Conservation (phyloP, 35 echinoderm and acorn worm genomes). For the Anneissia japonica region DNA sequence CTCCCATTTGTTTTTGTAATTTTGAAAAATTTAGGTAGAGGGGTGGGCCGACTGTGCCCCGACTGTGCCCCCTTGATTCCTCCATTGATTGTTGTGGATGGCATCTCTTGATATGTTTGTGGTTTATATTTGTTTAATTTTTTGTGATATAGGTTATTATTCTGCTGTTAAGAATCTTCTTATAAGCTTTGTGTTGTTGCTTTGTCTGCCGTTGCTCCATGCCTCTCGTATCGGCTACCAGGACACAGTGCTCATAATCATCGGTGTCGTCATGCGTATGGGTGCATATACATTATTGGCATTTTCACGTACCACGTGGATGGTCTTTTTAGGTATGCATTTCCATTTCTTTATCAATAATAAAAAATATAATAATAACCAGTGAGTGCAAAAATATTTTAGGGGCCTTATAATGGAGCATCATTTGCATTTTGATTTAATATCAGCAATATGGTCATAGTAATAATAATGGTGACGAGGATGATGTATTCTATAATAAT, state of each 20-base stretch:
- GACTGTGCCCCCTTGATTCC: too few species aligned
- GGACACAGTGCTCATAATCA: constrained; percentile 58
- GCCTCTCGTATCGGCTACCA: not conserved
- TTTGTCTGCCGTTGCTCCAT: constrained; percentile 51
- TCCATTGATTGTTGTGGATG: not conserved
- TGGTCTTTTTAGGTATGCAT: constrained; percentile 85
- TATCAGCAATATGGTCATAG: too few species aligned
- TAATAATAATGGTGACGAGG: too few species aligned
- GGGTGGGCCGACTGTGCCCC: too few species aligned
- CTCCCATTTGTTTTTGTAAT: too few species aligned
- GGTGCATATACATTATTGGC: constrained; percentile 64
- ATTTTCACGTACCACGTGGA: constrained; percentile 39
- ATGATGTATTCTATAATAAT: too few species aligned
- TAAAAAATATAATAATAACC: too few species aligned
- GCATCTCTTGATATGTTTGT: not conserved
- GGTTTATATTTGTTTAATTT: not conserved
- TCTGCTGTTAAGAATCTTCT: constrained; percentile 52
- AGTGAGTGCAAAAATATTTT: too few species aligned
- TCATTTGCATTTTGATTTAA: too few species aligned
- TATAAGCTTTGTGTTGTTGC: constrained; percentile 36
- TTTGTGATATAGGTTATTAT: constrained; percentile 41
- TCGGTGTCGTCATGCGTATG: constrained; percentile 37
- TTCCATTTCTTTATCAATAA: too few species aligned
- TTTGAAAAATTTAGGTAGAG: too few species aligned
- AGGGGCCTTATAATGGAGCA: too few species aligned